Conservation (phyloP, 2,888 invertebrate genomes). For the Colostygia pectinataria region DNA sequence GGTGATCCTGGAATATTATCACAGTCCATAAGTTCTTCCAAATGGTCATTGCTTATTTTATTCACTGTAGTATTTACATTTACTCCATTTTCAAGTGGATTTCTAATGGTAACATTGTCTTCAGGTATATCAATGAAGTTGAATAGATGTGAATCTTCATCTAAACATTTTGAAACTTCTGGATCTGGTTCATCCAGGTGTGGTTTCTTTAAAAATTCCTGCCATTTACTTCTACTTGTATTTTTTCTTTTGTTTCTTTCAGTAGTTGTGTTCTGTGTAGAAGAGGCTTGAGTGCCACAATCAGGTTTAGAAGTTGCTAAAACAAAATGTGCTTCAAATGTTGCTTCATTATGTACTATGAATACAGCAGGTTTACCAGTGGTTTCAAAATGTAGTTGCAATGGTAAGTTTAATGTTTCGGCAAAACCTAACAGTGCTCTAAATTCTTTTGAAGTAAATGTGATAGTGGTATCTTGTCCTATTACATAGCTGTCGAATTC, state of each 20-base stretch:
- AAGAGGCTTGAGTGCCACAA: conserved; percentile 59
- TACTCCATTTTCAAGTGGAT: conserved; percentile 36
- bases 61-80: conserved; percentile 30
- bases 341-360: conserved; percentile 86
- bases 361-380: conserved; percentile 91
- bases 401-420: conserved; percentile 86
- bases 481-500: conserved; percentile 89
- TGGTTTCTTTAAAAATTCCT: conserved; percentile 59
- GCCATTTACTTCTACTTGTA: conserved; percentile 30
- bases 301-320: conserved; percentile 89
- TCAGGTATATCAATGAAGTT: conserved; percentile 74
- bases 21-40: conserved; percentile 50
- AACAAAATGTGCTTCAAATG: conserved; percentile 91
- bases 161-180: conserved; percentile 66
- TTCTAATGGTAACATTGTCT: conserved; percentile 35
- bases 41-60: conserved; percentile 32
- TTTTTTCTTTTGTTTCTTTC: conserved; percentile 59
- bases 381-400: conserved; percentile 88
- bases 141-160: conserved; percentile 77
- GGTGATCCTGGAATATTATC: conserved; percentile 85
- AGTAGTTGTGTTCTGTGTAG: conserved; percentile 67
- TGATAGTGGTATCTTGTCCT: conserved; percentile 86
- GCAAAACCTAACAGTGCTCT: conserved; percentile 91
- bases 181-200: conserved; percentile 53
- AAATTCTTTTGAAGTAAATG: conserved; percentile 94